Evolutionary conservation across 1,140 invertebrate genomes (phyloP).

Genomic region (Papilio polyxenes): DNA sequence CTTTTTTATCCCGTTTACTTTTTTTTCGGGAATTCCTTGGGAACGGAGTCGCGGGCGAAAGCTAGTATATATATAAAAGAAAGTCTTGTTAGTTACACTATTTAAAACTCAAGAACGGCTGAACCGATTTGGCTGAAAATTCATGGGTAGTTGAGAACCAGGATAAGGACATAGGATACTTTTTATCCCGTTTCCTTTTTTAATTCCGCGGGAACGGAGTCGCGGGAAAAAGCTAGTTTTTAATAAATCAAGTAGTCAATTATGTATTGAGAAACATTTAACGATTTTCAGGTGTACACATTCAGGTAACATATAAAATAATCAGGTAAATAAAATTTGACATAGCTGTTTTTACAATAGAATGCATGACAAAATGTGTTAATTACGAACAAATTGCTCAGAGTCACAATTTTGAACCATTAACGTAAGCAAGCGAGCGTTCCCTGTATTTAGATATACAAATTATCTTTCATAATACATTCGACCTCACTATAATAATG

Average conservation of each 20-base stretch:
- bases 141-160: no score
- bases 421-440: conserved; percentile 11
- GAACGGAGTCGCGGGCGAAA: no score
- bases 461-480: conserved; percentile 11
- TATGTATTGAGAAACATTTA: not conserved
- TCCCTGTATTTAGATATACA: not conserved
- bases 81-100: no score
- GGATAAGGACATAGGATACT: no score
- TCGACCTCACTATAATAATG: not conserved
- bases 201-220: no score
- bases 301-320: not conserved
- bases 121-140: no score
- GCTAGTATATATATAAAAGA: no score
- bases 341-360: not conserved
- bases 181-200: no score
- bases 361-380: not conserved
- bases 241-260: not conserved
- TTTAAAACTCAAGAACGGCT: no score
- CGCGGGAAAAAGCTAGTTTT: no score
- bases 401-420: not conserved
- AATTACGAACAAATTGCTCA: not conserved
- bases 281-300: not conserved
- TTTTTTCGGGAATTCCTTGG: no score
- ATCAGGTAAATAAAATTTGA: not conserved
- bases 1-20: no score